phyloP scores from a whole-genome alignment of 2,797 vertebrate genomes.

The Austrolebias charrua region DNA sequence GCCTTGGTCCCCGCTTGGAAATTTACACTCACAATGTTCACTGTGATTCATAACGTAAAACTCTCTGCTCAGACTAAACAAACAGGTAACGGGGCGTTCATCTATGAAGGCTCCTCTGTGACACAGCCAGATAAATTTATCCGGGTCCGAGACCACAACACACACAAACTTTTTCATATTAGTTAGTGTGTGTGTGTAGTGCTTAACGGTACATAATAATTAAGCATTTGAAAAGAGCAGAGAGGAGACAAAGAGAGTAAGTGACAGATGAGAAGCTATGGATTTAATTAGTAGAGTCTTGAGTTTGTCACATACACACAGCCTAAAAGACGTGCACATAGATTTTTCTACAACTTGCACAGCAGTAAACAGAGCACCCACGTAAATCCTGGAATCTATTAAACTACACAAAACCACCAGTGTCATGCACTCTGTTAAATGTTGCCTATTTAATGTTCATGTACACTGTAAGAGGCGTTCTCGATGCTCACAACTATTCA shows the following conservation, averaged over 20 bases:
- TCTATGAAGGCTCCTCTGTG: slow-evolving; percentile 21
- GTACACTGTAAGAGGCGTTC: slow-evolving; percentile 29
- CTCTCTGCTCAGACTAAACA: slow-evolving; percentile 41
- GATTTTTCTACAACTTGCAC: slow-evolving; percentile 34
- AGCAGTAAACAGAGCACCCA: slow-evolving; percentile 61
- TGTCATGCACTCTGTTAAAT: slow-evolving; percentile 39
- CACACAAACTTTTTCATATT: slow-evolving; percentile 31
- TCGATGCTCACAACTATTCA: slow-evolving; percentile 30
- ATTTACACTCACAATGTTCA: slow-evolving; percentile 10
- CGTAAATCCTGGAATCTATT: slow-evolving; percentile 46
- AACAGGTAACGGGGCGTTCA: slow-evolving; percentile 27
- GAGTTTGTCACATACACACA: slow-evolving; percentile 39
- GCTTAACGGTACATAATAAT: slow-evolving; percentile 31
- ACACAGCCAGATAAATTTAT: slow-evolving; percentile 23
- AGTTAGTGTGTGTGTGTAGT: slow-evolving; percentile 11
- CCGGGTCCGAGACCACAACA: slow-evolving; percentile 25
- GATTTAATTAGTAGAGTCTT: slow-evolving; percentile 61
- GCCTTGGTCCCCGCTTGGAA: slow-evolving; percentile 49
- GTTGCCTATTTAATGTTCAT: slow-evolving; percentile 39
- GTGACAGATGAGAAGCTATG: slow-evolving; percentile 59
- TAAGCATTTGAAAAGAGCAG: slow-evolving; percentile 28
- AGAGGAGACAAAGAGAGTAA: slow-evolving; percentile 16
- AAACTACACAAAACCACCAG: slow-evolving; percentile 33
- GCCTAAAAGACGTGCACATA: slow-evolving; percentile 33
- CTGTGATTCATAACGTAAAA: slow-evolving; percentile 27